Evolutionary conservation across 1,140 invertebrate species (phyloP), one percentile per base, ranked within the genome.

Genomic region (Diorhabda sublineata): DNA sequence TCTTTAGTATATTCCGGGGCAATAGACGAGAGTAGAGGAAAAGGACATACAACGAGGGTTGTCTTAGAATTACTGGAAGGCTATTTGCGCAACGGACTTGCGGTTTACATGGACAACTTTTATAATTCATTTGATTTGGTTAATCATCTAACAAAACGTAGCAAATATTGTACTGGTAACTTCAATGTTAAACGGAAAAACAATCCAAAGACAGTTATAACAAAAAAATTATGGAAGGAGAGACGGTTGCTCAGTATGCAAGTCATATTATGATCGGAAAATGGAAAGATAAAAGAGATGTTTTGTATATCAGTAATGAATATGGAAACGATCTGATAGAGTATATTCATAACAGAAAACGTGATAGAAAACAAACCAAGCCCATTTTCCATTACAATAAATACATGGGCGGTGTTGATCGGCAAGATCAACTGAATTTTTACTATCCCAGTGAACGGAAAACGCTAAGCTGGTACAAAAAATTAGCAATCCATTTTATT

Each of bases 391-490:
- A 78, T 65, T 81, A 80, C 59, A 78, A 80, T 62, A 67, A 75
- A 42, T 71, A 71, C 68, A 79, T 80, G 75, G 72, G 70, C 5
- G 74, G 75, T 3, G 61, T 80, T 6, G 73, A 79, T 70, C 62
- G 68, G 5, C 76, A 80, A 63, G 75, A 80, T 69, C 78, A 81
- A 58, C 75, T 79, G 72, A 42, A 78, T 4, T 45, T 73, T 4
- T 81, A 79, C 65, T 80, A 81, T 58, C 76, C 79, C 45, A 69
- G 69, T 63, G 60, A 79, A 66, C 70, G 73, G 59, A 80, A 80
- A 70, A 77, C 76, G 4, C 9, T 78, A 44, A 66, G 76, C 3
- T 81, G 79, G 79, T 79, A 80, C 59, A 75, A 74, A 43, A 80
- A 78, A 65, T 59, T 72, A 45, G 64, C 45, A 9, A 70, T 67